phyloP scores from a whole-genome alignment of 2,888 invertebrate genomes.

The Spisula subtruncata region DNA sequence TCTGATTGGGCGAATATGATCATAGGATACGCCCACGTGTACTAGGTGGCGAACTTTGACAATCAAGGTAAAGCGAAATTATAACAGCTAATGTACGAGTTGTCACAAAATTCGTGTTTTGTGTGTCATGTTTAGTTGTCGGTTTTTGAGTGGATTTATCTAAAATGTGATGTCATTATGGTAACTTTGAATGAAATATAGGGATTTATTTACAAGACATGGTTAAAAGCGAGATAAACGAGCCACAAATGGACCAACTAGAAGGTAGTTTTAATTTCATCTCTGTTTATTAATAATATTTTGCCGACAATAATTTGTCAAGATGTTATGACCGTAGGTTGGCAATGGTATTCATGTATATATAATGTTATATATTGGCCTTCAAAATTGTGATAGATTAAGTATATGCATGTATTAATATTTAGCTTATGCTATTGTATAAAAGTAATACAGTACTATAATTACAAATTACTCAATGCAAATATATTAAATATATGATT shows the following conservation, averaged over 20 bases:
- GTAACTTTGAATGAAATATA: background rate
- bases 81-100: constrained; percentile 29
- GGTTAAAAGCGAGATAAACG: constrained; percentile 27
- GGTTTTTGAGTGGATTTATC: background rate
- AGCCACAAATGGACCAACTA: constrained; percentile 43
- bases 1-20: constrained; percentile 30
- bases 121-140: background rate
- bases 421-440: background rate
- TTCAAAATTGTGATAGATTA: background rate
- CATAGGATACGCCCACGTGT: constrained; percentile 38
- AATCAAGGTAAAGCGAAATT: constrained; percentile 41
- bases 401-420: background rate
- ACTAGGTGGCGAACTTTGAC: constrained; percentile 50
- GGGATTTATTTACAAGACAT: constrained; percentile 33
- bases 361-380: too few relatives aligned
- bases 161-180: constrained; percentile 15
- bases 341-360: background rate
- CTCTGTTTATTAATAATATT: background rate
- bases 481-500: too few relatives aligned
- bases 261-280: constrained; percentile 8
- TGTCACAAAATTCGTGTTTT: constrained; percentile 40
- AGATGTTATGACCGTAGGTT: background rate
- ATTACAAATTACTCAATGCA: too few relatives aligned
- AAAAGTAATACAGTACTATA: too few relatives aligned
- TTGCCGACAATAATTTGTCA: background rate